Base-by-base conservation (phyloP, 2,888 invertebrate species). In the Melikaiella ostensackeni region DNA sequence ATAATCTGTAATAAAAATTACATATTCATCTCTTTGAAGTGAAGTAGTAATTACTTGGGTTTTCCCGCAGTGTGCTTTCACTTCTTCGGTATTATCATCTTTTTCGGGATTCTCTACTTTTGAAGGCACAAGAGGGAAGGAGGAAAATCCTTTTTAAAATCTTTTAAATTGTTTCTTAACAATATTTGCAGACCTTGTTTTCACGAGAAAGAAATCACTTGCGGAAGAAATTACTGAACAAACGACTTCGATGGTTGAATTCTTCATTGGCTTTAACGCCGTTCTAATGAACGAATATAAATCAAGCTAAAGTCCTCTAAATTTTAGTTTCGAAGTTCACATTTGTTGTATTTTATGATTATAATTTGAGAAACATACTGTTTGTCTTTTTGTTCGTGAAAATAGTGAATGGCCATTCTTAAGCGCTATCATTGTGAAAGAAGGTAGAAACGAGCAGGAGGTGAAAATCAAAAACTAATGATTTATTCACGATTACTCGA, bases 181-280 rank as follows among this genome's bases (percentile, higher is more conserved):
- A 30, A n/a, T 66, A 21, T 70, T 80, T 75, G 79, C 80, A 77
- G 77, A 80, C 80, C 80, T 81, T 77, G 77, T 83, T 80, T 79
- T 81, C 80, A 79, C 76, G 80, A 83, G 78, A 83, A 83, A 79
- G 79, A 80, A 79, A 76, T 79, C 79, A 78, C 80, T 19, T n/a
- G n/a, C n/a, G n/a, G n/a, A n/a, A n/a, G n/a, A n/a, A n/a, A n/a
- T n/a, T n/a, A n/a, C n/a, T n/a, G n/a, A n/a, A n/a, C n/a, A n/a
- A n/a, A n/a, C n/a, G n/a, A n/a, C n/a, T n/a, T n/a, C n/a, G n/a
- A n/a, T n/a, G n/a, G n/a, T n/a, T n/a, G n/a, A n/a, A n/a, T n/a
- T n/a, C n/a, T n/a, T n/a, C n/a, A n/a, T n/a, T n/a, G n/a, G n/a
- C 24, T 38, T 57, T 24, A 55, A 74, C 24, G n/a, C 57, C 33